Percentiles rank a stretch among this genome's conserved stretches.
Evolutionary conservation across 2,113 vertebrate species (phyloP).

Genomic region (Sylvietta virens): DNA sequence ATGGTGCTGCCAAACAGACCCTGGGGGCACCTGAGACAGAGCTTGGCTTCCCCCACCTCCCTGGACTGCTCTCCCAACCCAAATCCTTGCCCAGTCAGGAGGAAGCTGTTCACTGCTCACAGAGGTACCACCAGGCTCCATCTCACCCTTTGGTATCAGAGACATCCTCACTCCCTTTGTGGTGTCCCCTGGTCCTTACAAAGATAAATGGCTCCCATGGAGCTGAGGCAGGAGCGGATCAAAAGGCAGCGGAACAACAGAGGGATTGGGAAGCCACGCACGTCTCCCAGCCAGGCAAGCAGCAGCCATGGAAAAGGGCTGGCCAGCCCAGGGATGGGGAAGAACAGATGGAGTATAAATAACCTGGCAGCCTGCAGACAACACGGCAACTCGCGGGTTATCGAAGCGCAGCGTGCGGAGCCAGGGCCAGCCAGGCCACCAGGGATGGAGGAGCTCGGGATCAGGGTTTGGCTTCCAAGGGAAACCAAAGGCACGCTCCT

Average conservation of each 20-base stretch:
- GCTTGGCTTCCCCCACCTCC: background rate
- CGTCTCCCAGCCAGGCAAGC: background rate
- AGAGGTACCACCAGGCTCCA: background rate
- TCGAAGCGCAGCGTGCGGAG: background rate
- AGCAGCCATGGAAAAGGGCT: background rate
- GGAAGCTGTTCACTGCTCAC: background rate
- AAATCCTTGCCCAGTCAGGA: background rate
- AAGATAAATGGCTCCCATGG: background rate
- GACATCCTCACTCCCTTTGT: background rate
- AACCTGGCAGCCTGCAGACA: constrained; percentile 37
- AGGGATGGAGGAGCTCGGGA: background rate
- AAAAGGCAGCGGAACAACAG: background rate
- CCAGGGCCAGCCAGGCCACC: background rate
- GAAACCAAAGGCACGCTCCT: background rate
- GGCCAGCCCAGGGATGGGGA: background rate
- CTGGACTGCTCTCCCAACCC: background rate
- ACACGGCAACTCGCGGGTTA: background rate
- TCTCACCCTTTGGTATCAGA: background rate
- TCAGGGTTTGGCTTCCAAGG: background rate
- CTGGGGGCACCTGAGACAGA: background rate
- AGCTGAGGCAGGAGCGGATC: background rate
- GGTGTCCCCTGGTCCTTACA: background rate
- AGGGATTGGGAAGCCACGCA: background rate
- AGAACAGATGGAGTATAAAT: constrained; percentile 54
- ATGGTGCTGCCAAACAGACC: background rate